Conservation (phyloP, 2,113 vertebrate genomes). For the Phrynosoma blainvillii region DNA sequence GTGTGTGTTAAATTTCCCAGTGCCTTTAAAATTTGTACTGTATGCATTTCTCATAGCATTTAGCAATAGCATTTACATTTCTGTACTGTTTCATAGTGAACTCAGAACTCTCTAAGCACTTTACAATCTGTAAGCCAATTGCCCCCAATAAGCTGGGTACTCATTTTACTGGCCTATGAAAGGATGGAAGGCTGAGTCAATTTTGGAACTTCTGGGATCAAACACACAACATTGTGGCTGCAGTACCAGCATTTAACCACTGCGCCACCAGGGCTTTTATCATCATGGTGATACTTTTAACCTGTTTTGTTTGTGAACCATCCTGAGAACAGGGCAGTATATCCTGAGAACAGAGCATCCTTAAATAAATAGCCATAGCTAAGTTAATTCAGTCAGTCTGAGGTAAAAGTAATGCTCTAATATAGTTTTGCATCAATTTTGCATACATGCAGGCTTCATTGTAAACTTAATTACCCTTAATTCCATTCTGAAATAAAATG, state of each 20-base stretch:
- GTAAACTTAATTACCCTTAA: neutral
- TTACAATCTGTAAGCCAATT: too few relatives aligned
- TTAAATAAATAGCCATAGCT: neutral
- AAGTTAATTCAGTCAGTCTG: neutral
- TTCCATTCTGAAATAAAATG: neutral
- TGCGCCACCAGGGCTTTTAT: too few relatives aligned
- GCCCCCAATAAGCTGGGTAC: too few relatives aligned
- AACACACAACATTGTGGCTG: too few relatives aligned
- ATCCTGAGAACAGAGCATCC: neutral
- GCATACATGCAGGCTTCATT: neutral
- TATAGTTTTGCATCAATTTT: conserved; percentile 4
- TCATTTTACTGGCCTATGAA: too few relatives aligned
- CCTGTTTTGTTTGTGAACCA: neutral
- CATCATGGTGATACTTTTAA: neutral
- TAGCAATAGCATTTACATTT: neutral
- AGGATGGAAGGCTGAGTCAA: too few relatives aligned
- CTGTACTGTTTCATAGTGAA: too few relatives aligned
- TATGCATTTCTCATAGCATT: neutral
- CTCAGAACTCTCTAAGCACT: too few relatives aligned
- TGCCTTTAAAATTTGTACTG: neutral
- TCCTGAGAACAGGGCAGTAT: neutral
- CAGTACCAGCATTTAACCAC: too few relatives aligned
- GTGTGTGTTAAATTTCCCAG: neutral
- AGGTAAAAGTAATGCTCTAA: conserved; percentile 20
- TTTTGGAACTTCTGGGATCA: too few relatives aligned